These are phyloP conservation scores for Astropecten irregularis DNA, from an alignment of 53 echinoderm and acorn worm genomes.

Conservation along the genomic window DNA sequence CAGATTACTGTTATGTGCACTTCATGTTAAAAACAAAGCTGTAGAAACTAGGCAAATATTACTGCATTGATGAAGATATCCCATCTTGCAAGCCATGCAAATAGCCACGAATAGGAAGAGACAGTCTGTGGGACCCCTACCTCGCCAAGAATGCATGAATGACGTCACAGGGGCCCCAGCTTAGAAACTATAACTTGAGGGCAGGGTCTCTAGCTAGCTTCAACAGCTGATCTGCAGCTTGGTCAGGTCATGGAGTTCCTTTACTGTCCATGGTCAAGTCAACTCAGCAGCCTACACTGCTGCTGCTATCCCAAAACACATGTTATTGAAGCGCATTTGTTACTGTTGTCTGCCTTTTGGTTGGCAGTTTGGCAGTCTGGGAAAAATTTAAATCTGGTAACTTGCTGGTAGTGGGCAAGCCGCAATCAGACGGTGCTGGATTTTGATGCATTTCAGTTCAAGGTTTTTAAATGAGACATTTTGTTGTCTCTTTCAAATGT, in stretches of 20 bases:
- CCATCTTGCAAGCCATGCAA: too few species aligned
- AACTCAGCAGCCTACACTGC: too few species aligned
- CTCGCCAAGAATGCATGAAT: conserved; percentile 18
- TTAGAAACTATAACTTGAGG: conserved; percentile 4
- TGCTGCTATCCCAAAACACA: background rate
- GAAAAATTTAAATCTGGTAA: conserved; percentile 11
- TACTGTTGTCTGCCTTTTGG: background rate
- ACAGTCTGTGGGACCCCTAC: background rate
- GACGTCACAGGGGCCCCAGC: conserved; percentile 8
- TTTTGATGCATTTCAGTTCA: too few species aligned
- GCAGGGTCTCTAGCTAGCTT: too few species aligned
- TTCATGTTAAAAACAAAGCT: too few species aligned
- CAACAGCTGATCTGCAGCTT: conserved; percentile 36
- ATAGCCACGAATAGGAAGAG: background rate
- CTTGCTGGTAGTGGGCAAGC: background rate
- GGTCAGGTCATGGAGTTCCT: background rate
- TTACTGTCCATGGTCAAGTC: background rate
- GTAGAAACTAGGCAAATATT: too few species aligned
- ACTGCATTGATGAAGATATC: too few species aligned
- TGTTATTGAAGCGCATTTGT: too few species aligned
- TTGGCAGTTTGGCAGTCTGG: background rate
- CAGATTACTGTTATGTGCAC: too few species aligned
- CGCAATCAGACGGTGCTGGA: too few species aligned
- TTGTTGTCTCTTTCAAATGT: too few species aligned
- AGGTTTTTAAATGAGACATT: too few species aligned